These are phyloP conservation scores for Notolepis coatsorum DNA, from an alignment of 2,797 vertebrate genomes.

Conservation along the genomic window DNA sequence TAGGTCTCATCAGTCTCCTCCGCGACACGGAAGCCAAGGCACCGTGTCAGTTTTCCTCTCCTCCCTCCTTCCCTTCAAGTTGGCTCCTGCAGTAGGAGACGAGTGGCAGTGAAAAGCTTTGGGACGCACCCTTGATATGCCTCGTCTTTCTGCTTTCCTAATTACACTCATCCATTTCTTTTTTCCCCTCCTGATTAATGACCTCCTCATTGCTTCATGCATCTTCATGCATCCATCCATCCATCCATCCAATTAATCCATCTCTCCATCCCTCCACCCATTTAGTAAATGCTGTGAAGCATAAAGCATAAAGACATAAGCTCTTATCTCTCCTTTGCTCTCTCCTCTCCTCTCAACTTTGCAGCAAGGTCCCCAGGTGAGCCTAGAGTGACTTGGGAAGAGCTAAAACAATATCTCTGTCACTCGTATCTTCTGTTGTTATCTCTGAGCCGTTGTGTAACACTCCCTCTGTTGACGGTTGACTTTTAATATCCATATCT, in stretches of 20 bases:
- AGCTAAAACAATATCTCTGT: no score
- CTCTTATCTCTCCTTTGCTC: constrained; percentile 22
- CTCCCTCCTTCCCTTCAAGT: no score
- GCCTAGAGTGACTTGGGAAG: constrained; percentile 58
- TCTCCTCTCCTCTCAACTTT: constrained; percentile 58
- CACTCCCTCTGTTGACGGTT: background rate
- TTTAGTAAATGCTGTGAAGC: background rate
- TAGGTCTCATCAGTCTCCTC: no score
- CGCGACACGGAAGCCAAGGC: no score
- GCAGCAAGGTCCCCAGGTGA: constrained; percentile 83
- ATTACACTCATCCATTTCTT: constrained; percentile 20
- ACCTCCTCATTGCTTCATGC: constrained; percentile 19
- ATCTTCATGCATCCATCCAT: constrained; percentile 18
- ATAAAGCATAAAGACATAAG: background rate
- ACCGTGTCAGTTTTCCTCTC: no score
- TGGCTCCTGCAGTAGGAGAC: no score
- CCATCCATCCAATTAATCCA: constrained; percentile 17
- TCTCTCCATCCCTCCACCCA: constrained; percentile 1
- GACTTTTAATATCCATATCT: constrained; percentile 25
- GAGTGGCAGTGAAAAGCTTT: no score
- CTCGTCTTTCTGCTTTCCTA: constrained; percentile 14
- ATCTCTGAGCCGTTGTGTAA: constrained; percentile 24
- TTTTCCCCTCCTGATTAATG: constrained; percentile 15
- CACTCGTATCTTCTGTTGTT: constrained; percentile 20
- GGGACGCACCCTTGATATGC: constrained; percentile 15